These are phyloP conservation scores for Halyomorpha halys DNA, from an alignment of 1,140 invertebrate species.

Conservation along the genomic window DNA sequence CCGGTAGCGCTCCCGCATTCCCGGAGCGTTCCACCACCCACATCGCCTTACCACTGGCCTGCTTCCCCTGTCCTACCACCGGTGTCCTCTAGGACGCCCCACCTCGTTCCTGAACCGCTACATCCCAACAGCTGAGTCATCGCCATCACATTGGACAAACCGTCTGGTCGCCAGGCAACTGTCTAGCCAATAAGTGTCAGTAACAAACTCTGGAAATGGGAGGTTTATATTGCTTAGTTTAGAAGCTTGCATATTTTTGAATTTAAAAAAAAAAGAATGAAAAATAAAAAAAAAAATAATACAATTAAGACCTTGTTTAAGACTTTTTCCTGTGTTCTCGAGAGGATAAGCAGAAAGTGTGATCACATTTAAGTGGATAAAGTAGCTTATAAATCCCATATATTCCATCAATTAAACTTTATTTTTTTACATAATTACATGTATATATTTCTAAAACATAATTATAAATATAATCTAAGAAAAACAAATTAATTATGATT, in stretches of 20 bases:
- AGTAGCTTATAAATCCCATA: not conserved
- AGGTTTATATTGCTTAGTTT: not conserved
- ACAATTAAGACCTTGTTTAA: not conserved
- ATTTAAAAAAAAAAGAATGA: not conserved
- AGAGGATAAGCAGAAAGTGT: constrained; percentile 4
- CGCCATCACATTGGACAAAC: constrained; percentile 18
- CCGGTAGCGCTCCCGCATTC: constrained; percentile 33
- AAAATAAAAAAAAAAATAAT: not conserved
- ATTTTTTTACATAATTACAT: constrained; percentile 4
- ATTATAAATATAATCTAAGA: constrained; percentile 1
- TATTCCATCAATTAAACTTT: constrained; percentile 6
- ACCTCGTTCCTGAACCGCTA: constrained; percentile 59
- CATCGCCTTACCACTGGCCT: constrained; percentile 48
- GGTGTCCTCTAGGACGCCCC: constrained; percentile 60
- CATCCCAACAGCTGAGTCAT: constrained; percentile 38
- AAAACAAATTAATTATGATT: not conserved
- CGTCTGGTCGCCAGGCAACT: not conserved
- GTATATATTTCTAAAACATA: constrained; percentile 1
- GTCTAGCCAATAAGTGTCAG: not conserved
- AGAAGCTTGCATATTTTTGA: not conserved
- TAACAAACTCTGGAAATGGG: not conserved
- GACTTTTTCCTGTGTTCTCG: not conserved
- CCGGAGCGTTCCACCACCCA: constrained; percentile 37
- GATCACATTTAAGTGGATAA: not conserved
- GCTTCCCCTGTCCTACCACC: constrained; percentile 44